phyloP scores from a whole-genome alignment of 2,888 invertebrate genomes.

The Patella depressa region DNA sequence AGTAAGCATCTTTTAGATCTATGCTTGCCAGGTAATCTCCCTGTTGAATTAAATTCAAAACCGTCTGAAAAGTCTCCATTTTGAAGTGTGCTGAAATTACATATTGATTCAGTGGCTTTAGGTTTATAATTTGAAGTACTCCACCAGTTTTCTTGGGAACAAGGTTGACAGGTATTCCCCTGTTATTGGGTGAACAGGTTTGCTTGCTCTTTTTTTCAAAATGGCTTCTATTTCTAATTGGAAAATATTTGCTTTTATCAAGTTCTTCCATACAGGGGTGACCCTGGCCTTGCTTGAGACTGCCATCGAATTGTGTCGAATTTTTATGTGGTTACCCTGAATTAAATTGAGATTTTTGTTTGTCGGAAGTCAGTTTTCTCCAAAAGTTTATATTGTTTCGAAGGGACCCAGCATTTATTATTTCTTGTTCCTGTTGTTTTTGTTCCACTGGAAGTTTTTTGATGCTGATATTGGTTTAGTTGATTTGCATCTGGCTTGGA shows the following conservation, averaged over 20 bases:
- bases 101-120: neutral
- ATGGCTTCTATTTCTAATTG: no score
- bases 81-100: neutral
- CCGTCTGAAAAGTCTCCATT: neutral
- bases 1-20: conserved; percentile 1
- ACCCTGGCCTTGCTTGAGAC: neutral
- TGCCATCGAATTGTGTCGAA: neutral
- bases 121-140: neutral
- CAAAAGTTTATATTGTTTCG: no score
- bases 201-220: no score
- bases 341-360: no score
- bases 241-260: no score
- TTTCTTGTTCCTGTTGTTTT: no score
- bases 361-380: no score
- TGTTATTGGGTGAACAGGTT: no score
- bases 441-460: no score
- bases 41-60: neutral
- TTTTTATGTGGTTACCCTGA: neutral
- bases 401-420: no score
- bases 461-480: no score
- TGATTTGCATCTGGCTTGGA: no score
- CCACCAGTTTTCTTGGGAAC: neutral
- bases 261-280: neutral
- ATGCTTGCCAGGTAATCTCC: neutral
- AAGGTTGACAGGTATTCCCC: neutral